Percentiles rank a stretch among this genome's conserved stretches.
These are phyloP conservation scores for Arnoldichthys spilopterus DNA, from an alignment of 2,797 vertebrate species.

Conservation along the genomic window DNA sequence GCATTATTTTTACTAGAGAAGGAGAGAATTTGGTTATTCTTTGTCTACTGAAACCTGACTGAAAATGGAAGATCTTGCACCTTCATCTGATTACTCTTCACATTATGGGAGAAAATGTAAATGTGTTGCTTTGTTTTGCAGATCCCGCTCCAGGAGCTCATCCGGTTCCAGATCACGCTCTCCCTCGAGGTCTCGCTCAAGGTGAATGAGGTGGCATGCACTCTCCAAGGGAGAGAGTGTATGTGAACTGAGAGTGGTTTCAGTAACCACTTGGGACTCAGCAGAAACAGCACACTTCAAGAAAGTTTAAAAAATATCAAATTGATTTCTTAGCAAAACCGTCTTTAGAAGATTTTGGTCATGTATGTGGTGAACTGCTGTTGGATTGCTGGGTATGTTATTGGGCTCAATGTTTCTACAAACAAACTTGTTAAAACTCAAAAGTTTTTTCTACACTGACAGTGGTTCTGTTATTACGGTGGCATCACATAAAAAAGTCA, in stretches of 20 bases:
- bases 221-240: slow-evolving; percentile 85
- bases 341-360: background rate
- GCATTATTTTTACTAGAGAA: background rate
- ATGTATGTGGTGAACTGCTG: too few relatives aligned
- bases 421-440: too few relatives aligned
- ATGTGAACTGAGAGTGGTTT: slow-evolving; percentile 74
- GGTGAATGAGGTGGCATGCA: slow-evolving; percentile 99
- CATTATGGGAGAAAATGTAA: slow-evolving; percentile 80
- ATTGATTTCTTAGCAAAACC: too few relatives aligned
- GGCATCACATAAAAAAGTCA: background rate
- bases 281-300: slow-evolving; percentile 12
- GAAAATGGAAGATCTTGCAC: background rate
- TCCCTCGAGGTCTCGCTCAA: slow-evolving; percentile 80
- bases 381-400: background rate
- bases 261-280: slow-evolving; percentile 54
- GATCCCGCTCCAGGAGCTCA: slow-evolving; percentile 95
- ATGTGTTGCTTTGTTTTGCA: slow-evolving; percentile 85
- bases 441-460: background rate
- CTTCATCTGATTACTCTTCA: slow-evolving; percentile 17
- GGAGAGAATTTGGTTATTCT: background rate
- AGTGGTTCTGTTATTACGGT: background rate
- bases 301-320: background rate
- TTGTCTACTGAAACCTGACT: background rate
- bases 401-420: background rate
- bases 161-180: slow-evolving; percentile 97